Evolutionary conservation across 2,797 vertebrate species (phyloP).

Genomic region (Cottoperca gobio): DNA sequence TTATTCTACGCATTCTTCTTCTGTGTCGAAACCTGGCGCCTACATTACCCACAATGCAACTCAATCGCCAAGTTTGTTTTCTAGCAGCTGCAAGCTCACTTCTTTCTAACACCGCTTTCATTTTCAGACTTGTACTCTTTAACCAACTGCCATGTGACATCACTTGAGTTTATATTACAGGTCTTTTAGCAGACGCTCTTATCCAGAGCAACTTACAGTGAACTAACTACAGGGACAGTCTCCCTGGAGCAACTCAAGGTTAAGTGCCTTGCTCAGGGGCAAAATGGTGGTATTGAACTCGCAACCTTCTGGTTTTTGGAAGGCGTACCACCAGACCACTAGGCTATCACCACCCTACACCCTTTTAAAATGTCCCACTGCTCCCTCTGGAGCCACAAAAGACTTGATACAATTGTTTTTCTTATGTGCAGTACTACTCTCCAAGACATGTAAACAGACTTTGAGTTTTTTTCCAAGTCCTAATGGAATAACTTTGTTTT

Average conservation of each 20-base stretch:
- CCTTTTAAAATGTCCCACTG: too few relatives aligned
- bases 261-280: too few relatives aligned
- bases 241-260: too few relatives aligned
- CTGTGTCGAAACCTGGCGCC: background rate
- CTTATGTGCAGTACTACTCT: background rate
- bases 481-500: background rate
- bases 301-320: too few relatives aligned
- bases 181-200: too few relatives aligned
- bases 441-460: background rate
- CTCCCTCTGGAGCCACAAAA: background rate
- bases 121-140: background rate
- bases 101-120: background rate
- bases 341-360: too few relatives aligned
- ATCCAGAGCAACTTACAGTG: too few relatives aligned
- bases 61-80: background rate
- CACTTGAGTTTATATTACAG: background rate
- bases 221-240: too few relatives aligned
- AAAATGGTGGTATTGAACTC: too few relatives aligned
- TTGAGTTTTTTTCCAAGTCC: background rate
- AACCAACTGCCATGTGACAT: background rate
- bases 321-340: too few relatives aligned
- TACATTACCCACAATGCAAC: slow-evolving; percentile 2
- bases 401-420: background rate
- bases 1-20: background rate
- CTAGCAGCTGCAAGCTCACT: background rate